phyloP scores from a whole-genome alignment of 2,888 invertebrate species.

The Lomographa bimaculata region DNA sequence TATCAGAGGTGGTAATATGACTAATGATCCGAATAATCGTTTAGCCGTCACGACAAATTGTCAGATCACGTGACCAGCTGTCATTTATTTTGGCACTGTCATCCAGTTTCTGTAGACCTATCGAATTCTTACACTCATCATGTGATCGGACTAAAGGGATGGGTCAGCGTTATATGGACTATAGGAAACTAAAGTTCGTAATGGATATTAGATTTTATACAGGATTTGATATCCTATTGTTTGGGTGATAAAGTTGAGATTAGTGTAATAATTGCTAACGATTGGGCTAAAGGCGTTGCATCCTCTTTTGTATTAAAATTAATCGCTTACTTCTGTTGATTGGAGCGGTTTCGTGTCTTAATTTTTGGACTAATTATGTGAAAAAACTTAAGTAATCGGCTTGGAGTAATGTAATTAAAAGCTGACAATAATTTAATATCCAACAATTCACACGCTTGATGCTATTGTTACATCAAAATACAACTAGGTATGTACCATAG shows the following conservation, averaged over 20 bases:
- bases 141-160: constrained; percentile 7
- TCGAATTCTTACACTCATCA: constrained; percentile 8
- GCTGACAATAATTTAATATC: no score
- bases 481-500: no score
- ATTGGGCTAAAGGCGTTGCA: constrained; percentile 48
- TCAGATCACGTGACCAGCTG: constrained; percentile 68
- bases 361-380: constrained; percentile 33
- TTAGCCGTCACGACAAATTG: constrained; percentile 75
- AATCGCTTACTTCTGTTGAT: constrained; percentile 53
- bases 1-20: constrained; percentile 80
- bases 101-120: constrained; percentile 32
- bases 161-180: constrained; percentile 43
- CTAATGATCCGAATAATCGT: constrained; percentile 75
- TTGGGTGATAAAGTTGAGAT: constrained; percentile 22
- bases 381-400: constrained; percentile 12
- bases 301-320: constrained; percentile 54
- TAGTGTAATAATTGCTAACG: constrained; percentile 24
- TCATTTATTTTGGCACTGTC: constrained; percentile 61
- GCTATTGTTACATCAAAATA: no score
- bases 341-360: constrained; percentile 46
- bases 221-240: constrained; percentile 36
- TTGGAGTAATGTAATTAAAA: constrained; percentile 2
- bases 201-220: constrained; percentile 37
- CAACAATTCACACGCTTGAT: no score
- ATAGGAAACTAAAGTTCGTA: constrained; percentile 41